Percentiles rank a stretch among this genome's conserved stretches.
phyloP scores from a whole-genome alignment of 2,888 invertebrate genomes.

The Drosophila flavopinicola region DNA sequence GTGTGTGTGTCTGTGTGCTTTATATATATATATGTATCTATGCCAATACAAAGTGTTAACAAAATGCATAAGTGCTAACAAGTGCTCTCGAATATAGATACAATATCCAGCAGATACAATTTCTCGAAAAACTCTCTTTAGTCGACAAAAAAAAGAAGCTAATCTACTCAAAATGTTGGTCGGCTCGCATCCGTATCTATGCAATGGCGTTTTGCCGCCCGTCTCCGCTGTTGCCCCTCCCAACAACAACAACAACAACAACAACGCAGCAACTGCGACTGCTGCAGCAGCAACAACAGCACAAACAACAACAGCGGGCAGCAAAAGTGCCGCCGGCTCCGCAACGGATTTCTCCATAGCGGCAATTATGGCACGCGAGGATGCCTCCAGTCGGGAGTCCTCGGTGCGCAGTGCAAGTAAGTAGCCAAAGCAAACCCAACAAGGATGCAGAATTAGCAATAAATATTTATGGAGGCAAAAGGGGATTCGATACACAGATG shows the following conservation, averaged over 20 bases:
- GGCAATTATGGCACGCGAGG: conserved; percentile 94
- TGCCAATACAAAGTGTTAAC: conserved; percentile 17
- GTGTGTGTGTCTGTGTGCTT: conserved; percentile 17
- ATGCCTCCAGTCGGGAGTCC: conserved; percentile 82
- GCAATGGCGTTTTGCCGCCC: conserved; percentile 70
- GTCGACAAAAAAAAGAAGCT: not conserved
- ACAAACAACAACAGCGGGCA: conserved; percentile 71
- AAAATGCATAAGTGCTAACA: conserved; percentile 70
- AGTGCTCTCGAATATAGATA: conserved; percentile 44
- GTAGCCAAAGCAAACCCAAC: conserved; percentile 46
- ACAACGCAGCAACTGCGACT: conserved; percentile 85
- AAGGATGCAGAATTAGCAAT: not conserved
- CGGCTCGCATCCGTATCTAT: conserved; percentile 82
- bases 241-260: conserved; percentile 51
- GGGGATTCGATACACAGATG: no score
- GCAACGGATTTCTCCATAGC: conserved; percentile 98
- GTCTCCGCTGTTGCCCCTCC: conserved; percentile 54
- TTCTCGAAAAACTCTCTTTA: conserved; percentile 14
- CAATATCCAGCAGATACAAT: conserved; percentile 37
- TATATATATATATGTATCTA: conserved; percentile 32
- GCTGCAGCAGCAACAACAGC: conserved; percentile 32
- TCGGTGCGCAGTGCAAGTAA: conserved; percentile 83
- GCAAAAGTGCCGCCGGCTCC: conserved; percentile 82
- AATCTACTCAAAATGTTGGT: conserved; percentile 73
- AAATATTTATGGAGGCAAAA: no score